phyloP scores from a whole-genome alignment of 1,140 invertebrate genomes.

The Ganaspis sp. region DNA sequence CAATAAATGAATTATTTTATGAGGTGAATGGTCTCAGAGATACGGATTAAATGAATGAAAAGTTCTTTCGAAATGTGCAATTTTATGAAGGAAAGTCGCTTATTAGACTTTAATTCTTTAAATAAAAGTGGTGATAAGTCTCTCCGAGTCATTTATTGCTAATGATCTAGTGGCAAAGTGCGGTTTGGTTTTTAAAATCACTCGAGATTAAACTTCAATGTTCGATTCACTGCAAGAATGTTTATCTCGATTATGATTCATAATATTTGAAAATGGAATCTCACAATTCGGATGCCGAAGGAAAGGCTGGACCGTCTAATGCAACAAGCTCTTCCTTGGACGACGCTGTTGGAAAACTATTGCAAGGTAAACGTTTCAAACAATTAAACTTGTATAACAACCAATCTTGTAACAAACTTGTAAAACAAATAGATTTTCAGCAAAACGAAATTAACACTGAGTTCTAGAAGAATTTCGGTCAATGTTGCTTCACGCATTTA shows the following conservation, averaged over 20 bases:
- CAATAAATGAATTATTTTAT: constrained; percentile 33
- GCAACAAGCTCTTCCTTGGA: constrained; percentile 64
- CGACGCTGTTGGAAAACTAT: constrained; percentile 72
- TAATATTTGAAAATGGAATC: constrained; percentile 57
- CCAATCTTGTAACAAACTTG: too few species aligned
- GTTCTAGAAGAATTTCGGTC: not conserved
- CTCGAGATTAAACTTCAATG: not conserved
- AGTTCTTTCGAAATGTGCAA: constrained; percentile 34
- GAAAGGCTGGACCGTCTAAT: constrained; percentile 62
- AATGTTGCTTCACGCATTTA: not conserved
- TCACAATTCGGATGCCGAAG: constrained; percentile 54
- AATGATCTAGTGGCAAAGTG: not conserved
- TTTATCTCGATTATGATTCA: not conserved
- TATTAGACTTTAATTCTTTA: not conserved
- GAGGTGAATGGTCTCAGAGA: not conserved
- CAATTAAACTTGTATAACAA: too few species aligned
- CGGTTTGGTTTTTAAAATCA: not conserved
- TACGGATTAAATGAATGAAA: not conserved
- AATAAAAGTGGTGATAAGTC: constrained; percentile 1
- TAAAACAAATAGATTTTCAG: not conserved
- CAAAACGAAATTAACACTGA: not conserved
- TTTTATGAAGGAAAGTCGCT: constrained; percentile 19
- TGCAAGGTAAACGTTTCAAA: constrained; percentile 74
- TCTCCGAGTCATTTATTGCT: not conserved
- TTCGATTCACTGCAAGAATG: not conserved